Percentiles rank a stretch among this genome's conserved stretches.
phyloP scores from a whole-genome alignment of 92 coral and sea anemone species.

The Scolanthus callimorphus region DNA sequence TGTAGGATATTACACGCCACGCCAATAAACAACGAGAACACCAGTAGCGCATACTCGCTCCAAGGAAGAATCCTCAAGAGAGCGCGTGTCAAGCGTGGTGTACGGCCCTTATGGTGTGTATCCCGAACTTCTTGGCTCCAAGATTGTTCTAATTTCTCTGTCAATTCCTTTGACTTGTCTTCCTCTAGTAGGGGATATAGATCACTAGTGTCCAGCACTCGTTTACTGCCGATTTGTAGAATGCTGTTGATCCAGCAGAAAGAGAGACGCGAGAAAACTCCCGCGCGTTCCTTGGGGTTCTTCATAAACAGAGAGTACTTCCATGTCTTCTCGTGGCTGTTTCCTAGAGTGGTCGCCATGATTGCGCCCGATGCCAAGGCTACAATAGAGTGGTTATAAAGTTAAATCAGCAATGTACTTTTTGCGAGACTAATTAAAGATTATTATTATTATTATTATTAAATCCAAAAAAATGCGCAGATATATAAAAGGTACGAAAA shows the following conservation, averaged over 20 bases:
- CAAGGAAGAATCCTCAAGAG: constrained; percentile 63
- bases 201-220: constrained; percentile 73
- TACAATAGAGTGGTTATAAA: too few species aligned
- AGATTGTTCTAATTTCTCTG: constrained; percentile 63
- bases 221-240: constrained; percentile 56
- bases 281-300: constrained; percentile 88
- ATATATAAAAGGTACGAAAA: too few species aligned
- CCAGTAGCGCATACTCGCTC: constrained; percentile 68
- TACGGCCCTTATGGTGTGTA: constrained; percentile 55
- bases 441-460: too few species aligned
- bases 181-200: constrained; percentile 77
- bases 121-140: constrained; percentile 71
- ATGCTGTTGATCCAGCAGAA: constrained; percentile 65
- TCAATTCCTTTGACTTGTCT: constrained; percentile 65
- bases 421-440: too few species aligned
- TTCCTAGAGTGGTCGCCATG: too few species aligned
- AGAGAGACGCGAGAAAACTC: constrained; percentile 60
- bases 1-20: constrained; percentile 80
- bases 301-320: constrained; percentile 80
- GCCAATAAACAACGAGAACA: constrained; percentile 66
- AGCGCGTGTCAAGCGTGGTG: constrained; percentile 71
- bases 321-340: constrained; percentile 58
- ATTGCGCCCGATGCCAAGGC: too few species aligned
- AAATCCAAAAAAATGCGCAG: too few species aligned
- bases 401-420: too few species aligned